Percentiles rank a stretch among this genome's conserved stretches.
These are phyloP conservation scores for Montipora sp. DNA, from an alignment of 64 coral and sea anemone genomes.

Conservation along the genomic window DNA sequence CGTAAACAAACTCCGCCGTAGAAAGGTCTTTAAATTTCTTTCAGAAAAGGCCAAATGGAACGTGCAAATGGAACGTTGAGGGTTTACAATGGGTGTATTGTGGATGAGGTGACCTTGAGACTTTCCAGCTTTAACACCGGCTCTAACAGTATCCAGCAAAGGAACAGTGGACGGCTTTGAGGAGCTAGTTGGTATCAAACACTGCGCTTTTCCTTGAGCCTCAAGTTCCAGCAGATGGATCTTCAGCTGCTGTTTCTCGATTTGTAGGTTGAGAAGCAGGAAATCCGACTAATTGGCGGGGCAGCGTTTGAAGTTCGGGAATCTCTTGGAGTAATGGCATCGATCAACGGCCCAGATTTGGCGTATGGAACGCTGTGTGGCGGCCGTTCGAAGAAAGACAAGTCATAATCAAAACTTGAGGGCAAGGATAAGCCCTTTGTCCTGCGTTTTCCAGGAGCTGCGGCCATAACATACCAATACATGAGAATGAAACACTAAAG, in stretches of 20 bases:
- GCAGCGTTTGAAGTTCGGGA: not conserved
- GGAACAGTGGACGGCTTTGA: not conserved
- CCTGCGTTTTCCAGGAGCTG: not conserved
- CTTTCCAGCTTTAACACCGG: not conserved
- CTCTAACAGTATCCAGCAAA: not conserved
- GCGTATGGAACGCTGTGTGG: not conserved
- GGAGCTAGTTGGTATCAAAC: not conserved
- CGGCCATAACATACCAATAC: not conserved
- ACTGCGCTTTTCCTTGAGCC: not conserved
- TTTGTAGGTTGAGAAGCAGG: not conserved
- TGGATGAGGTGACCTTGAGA: too few species aligned
- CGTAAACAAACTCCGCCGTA: too few species aligned
- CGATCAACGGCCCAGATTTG: not conserved
- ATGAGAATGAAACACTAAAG: not conserved
- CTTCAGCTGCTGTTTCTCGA: conserved; percentile 4
- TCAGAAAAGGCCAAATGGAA: too few species aligned
- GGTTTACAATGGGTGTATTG: too few species aligned
- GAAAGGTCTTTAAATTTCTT: too few species aligned
- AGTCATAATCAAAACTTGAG: not conserved
- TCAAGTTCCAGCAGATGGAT: not conserved
- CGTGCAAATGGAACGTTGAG: too few species aligned
- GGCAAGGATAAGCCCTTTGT: not conserved
- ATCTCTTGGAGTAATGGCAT: not conserved
- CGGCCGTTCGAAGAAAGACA: not conserved
- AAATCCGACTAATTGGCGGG: not conserved